phyloP scores from a whole-genome alignment of 2,113 vertebrate species.

The Hypanus sabinus region DNA sequence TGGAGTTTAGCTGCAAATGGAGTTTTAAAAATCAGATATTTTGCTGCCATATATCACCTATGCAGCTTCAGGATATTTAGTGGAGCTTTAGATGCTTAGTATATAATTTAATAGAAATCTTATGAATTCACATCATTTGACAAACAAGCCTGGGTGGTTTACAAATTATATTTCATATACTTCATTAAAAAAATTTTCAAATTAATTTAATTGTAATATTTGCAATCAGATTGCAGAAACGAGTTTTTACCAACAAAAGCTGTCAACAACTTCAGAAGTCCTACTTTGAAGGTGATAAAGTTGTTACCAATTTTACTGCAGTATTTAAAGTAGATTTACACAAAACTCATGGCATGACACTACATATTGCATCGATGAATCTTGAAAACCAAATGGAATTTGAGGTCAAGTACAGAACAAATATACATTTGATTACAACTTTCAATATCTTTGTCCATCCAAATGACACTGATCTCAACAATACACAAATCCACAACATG shows the following conservation, averaged over 20 bases:
- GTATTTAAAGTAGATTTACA: constrained; percentile 34
- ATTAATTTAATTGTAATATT: neutral
- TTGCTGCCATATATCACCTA: neutral
- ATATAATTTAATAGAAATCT: neutral
- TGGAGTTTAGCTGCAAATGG: neutral
- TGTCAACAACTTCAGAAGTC: neutral
- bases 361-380: constrained; percentile 56
- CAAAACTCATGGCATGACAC: constrained; percentile 48
- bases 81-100: too few relatives aligned
- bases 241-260: neutral
- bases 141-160: neutral
- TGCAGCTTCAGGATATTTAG: neutral
- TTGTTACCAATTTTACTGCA: neutral
- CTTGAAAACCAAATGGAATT: constrained; percentile 72
- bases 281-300: neutral
- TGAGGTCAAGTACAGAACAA: constrained; percentile 65
- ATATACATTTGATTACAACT: constrained; percentile 62
- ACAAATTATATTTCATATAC: neutral
- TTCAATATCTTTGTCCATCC: constrained; percentile 59
- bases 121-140: neutral
- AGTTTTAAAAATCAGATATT: neutral
- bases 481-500: constrained; percentile 59
- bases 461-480: constrained; percentile 63
- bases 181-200: neutral
- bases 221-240: neutral